phyloP scores from a whole-genome alignment of 37 sponge, comb jelly and placozoan genomes.

The Aphrocallistes beatrix region DNA sequence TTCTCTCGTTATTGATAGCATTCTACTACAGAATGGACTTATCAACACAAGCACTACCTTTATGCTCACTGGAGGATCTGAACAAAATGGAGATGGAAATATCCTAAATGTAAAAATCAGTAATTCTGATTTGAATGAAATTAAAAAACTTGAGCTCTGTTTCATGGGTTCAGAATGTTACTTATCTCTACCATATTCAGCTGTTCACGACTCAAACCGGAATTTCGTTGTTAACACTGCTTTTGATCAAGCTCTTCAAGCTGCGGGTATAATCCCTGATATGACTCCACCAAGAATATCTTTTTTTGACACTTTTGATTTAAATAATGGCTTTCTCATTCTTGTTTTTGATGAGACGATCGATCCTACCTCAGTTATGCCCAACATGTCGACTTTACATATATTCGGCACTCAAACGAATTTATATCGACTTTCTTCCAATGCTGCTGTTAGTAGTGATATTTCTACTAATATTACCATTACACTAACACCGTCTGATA shows the following conservation, averaged over 20 bases:
- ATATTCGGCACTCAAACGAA: neutral
- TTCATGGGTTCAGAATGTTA: neutral
- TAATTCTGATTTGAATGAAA: constrained; percentile 39
- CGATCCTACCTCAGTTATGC: constrained; percentile 30
- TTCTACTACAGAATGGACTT: constrained; percentile 45
- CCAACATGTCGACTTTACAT: constrained; percentile 39
- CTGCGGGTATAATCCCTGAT: constrained; percentile 16
- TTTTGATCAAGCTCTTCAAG: constrained; percentile 18
- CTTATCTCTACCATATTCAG: neutral
- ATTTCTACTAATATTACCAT: constrained; percentile 30
- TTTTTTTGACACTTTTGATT: constrained; percentile 29
- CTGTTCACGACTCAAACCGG: neutral
- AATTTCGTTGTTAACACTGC: neutral
- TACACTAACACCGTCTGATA: constrained; percentile 27
- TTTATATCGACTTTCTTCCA: neutral
- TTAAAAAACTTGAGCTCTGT: constrained; percentile 32
- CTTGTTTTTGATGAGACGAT: constrained; percentile 68
- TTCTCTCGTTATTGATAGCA: constrained; percentile 33
- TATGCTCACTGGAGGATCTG: neutral
- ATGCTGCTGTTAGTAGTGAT: constrained; percentile 17
- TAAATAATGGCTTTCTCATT: constrained; percentile 38
- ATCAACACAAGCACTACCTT: neutral
- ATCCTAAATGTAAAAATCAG: constrained; percentile 25
- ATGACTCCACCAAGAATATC: neutral
- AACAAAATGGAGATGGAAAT: neutral